These are phyloP conservation scores for Pomacea canaliculata DNA, from an alignment of 2,888 invertebrate genomes.

Conservation along the genomic window DNA sequence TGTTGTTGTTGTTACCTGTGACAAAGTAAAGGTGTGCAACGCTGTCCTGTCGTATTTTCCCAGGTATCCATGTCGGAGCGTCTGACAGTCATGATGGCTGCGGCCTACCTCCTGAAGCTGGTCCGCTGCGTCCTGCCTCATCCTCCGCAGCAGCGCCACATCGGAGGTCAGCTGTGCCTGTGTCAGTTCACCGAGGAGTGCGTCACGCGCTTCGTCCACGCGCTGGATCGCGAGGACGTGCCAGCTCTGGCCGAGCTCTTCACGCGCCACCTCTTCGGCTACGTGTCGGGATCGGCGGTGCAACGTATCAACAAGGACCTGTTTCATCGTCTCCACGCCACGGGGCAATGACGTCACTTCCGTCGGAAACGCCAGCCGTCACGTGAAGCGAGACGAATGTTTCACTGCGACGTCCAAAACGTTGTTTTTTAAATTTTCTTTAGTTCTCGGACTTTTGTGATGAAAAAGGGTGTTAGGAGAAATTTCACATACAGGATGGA, in stretches of 20 bases:
- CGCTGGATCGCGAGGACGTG: conserved; percentile 34
- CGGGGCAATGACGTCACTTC: too few species aligned
- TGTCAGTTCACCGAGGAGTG: conserved; percentile 48
- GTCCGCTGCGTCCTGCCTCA: conserved; percentile 34
- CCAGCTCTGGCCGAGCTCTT: conserved; percentile 35
- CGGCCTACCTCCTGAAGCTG: conserved; percentile 46
- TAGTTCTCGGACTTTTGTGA: too few species aligned
- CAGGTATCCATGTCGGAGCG: conserved; percentile 53
- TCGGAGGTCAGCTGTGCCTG: conserved; percentile 41
- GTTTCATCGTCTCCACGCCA: conserved; percentile 26
- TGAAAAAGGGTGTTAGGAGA: too few species aligned
- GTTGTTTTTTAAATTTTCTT: too few species aligned
- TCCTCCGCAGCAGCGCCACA: conserved; percentile 45
- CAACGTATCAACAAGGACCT: conserved; percentile 31
- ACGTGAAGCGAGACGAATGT: too few species aligned
- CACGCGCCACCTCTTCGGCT: conserved; percentile 33
- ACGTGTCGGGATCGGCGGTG: conserved; percentile 32
- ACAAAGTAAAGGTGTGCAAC: too few species aligned
- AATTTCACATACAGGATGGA: too few species aligned
- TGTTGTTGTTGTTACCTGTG: too few species aligned
- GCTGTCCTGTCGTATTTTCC: too few species aligned
- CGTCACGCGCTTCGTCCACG: conserved; percentile 30
- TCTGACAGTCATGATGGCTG: conserved; percentile 52
- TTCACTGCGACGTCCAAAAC: too few species aligned
- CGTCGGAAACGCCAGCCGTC: too few species aligned